Evolutionary conservation across 2,888 invertebrate species (phyloP), one percentile per base, ranked within the genome.

Genomic region (Polydrusus tereticollis): DNA sequence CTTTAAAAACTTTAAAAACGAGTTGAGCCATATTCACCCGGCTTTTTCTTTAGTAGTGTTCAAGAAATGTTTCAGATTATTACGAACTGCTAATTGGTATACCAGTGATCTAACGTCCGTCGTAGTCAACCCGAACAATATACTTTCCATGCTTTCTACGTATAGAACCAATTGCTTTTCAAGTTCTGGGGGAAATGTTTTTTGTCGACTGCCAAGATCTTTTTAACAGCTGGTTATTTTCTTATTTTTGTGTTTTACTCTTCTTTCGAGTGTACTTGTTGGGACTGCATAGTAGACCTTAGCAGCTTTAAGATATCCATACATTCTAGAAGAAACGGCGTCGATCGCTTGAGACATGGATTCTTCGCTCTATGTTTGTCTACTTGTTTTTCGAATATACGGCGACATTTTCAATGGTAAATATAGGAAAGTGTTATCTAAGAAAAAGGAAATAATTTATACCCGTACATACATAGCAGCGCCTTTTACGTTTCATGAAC

Each of bases 221-320:
- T 63, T 63, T 45, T 47, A 16, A 47, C 21, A 16, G 23, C 63
- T 47, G 12, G 47, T 63, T 47, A 47, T 47, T 59, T 5, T 38
- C 21, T 59, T 59, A 59, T 59, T 59, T 38, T 21, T 16, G 6
- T 10, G 7, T 59, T 59, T 59, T 20, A 59, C 41, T 18, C 41
- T 38, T 41, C 41, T 36, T 18, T 63, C 63, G 7, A 45, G 14
- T 14, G 63, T 26, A 47, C 33, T 26, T 50, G 47, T 63, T 47
- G 45, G 45, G 16, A 33, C 50, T 26, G 16, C n/a, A n/a, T n/a
- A 29, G 33, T 23, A 63, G 26, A 47, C 45, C n/a, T 23, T 60
- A 21, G 60, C 41, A n/a, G 64, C 64, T 64, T 64, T 64, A 8
- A 64, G 23, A 33, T 65, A 65, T 52, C 65, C 65, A 55, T 55